Evolutionary conservation across 2,888 invertebrate genomes (phyloP).

Genomic region (Platerodrilus igneus): DNA sequence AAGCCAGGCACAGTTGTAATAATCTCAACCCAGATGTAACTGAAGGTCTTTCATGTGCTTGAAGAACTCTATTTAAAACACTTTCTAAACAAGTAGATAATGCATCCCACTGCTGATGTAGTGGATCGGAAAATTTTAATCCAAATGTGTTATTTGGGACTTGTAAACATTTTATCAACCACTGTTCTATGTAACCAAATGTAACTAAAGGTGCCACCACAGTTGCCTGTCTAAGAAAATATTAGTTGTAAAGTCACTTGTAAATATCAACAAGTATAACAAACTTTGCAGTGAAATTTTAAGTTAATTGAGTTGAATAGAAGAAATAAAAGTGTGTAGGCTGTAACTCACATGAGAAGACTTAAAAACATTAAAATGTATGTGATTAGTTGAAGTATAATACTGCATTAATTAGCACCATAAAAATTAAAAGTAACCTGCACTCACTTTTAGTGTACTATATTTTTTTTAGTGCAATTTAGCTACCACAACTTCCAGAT

Average conservation of each 20-base stretch:
- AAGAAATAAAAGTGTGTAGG: too few relatives aligned
- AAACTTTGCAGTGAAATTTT: not conserved
- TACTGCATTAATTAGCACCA: too few relatives aligned
- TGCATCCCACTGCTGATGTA: constrained; percentile 83
- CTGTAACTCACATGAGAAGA: too few relatives aligned
- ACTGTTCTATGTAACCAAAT: constrained; percentile 77
- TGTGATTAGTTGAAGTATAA: too few relatives aligned
- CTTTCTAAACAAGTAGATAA: constrained; percentile 73
- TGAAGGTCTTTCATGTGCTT: constrained; percentile 68
- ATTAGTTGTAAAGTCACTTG: constrained; percentile 16
- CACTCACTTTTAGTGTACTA: too few relatives aligned
- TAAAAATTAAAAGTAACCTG: too few relatives aligned
- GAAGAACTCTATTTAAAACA: constrained; percentile 72
- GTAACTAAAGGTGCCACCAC: constrained; percentile 76
- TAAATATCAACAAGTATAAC: constrained; percentile 9
- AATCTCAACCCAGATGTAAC: constrained; percentile 70
- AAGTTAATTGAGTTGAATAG: too few relatives aligned
- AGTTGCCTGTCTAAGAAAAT: constrained; percentile 64
- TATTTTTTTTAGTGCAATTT: too few relatives aligned
- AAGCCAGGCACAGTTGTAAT: constrained; percentile 71
- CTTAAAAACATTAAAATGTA: too few relatives aligned
- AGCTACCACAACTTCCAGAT: too few relatives aligned
- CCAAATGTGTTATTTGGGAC: constrained; percentile 43
- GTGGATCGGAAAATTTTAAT: constrained; percentile 55
- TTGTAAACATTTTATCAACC: constrained; percentile 72